Evolutionary conservation across 2,888 invertebrate species (phyloP), one percentile per base, ranked within the genome.

Genomic region (Schrankia costaestrigalis): DNA sequence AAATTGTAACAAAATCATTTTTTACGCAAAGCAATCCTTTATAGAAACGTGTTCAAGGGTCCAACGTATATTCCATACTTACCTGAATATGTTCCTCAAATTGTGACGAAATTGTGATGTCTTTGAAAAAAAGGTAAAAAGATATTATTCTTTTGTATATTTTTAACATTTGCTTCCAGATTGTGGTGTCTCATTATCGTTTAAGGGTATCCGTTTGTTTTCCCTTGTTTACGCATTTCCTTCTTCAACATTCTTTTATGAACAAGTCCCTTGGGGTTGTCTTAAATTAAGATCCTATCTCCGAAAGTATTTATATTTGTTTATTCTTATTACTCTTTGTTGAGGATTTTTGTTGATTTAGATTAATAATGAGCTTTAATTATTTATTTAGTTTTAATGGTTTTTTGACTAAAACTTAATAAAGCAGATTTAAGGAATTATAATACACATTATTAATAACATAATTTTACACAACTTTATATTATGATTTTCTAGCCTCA

Each of bases 171-270:
- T 21, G 30, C 45, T 42, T 27, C 45, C 56, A 68, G 59, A 52
- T 61, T 55, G 46, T 56, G 55, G 58, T 46, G 52, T 62, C 66
- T 75, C 71, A 71, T 73, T 75, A 73, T 54, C 48, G 59, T 64
- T 61, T 53, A 51, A 49, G 44, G 44, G 35, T 50, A 59, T 62
- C 57, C 48, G 53, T 54, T 66, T 58, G 55, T 49, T 39, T 37
- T 31, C 27, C 15, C 35, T 49, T 52, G 48, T 59, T 53, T 50
- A 38, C 50, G 39, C 39, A 44, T 51, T 56, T 50, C 36, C 29
- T n/a, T 31, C 35, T 41, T 39, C 35, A 46, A 45, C 41, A 39
- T 53, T 57, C 39, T 40, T 59, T 64, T 53, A 51, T 46, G 35
- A 59, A 54, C 42, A 49, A 45, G 34, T 47, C 56, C 54, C 63